Evolutionary conservation across 2,888 invertebrate genomes (phyloP), one percentile per base, ranked within the genome.

Genomic region (Trissoscelio sp.): DNA sequence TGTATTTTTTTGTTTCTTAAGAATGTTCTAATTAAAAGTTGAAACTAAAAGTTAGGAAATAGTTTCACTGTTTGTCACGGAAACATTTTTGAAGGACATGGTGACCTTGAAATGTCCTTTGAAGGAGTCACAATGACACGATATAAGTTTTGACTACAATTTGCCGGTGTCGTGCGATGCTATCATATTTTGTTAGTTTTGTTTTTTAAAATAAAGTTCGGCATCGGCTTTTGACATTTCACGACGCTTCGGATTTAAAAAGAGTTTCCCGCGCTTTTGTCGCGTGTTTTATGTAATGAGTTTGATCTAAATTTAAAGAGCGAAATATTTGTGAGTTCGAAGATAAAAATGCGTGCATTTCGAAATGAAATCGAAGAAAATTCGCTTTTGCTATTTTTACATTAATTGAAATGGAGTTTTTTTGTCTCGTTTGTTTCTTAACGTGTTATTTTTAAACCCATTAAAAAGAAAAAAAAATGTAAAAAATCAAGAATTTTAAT

Each of bases 81-180:
- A 20, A 18, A 16, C 20, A 20, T 37, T 39, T 1, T 34, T 55
- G 14, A 14, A 42, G 39, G 39, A 14, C 20, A 39, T 7, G 34
- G 12, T 57, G 39, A 57, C 57, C 57, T 57, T 57, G 57, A 39
- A 20, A 4, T 57, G 57, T n/a, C 57, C 57, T 39, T 39, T 39
- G 0, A 16, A 1, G 51, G 11, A 20, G 7, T 48, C 16, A 48
- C 11, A 34, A 5, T 34, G 34, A 5, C 7, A 34, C 9, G 34
- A 6, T 28, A 28, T 6, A 3, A 6, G 3, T 5, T 11, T 34
- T 14, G 4, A 12, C 1, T 3, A 11, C 14, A 16, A 42, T 42
- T 14, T 3, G 4, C 39, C 12, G 14, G 14, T 42, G 7, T 14
- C 14, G 39, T 14, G 39, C 34, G 5, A 5, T 9, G 1, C 9